Evolutionary conservation across 2,888 invertebrate genomes (phyloP), one percentile per base, ranked within the genome.

Genomic region (Ramazzottius varieornatus): DNA sequence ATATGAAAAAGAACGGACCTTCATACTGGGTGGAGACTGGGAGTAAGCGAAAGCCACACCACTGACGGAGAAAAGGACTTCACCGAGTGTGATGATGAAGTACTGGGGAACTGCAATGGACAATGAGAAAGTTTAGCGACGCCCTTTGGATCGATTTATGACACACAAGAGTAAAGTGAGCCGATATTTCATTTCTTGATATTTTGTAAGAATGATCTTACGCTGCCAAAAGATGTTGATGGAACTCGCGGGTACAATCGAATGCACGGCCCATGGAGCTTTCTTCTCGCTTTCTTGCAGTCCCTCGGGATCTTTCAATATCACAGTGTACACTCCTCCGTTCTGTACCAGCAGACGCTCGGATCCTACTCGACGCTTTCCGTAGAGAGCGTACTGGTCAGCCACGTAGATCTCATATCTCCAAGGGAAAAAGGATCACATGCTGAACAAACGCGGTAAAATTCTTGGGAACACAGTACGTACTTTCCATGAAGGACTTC

Each of bases 31-130:
- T n/a, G n/a, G n/a, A n/a, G 24, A 8, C 54, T 54, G 54, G 29
- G 54, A 54, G 29, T 54, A 54, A 29, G 54, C 54, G 24, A 54
- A 54, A 16, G 54, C 54, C 54, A 54, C 20, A n/a, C 54, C 54
- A 29, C 54, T 54, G 54, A 54, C 54, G 54, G 54, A 54, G 29
- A 54, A 54, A 4, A 54, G 29, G 16, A 54, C 54, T 54, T 54
- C 54, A n/a, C 16, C 54, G 16, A 54, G 29, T 16, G 54, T 54
- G 54, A 54, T 54, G 54, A 54, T 24, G 24, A 54, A 54, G 54
- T 54, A 54, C 54, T 54, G 54, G 4, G 54, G 54, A 4, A 54
- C n/a, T n/a, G n/a, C n/a, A n/a, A n/a, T n/a, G n/a, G n/a, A n/a
- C n/a, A n/a, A n/a, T n/a, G n/a, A n/a, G n/a, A n/a, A n/a, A n/a